Conservation (phyloP, 2,888 invertebrate species). For the Steromphala cineraria region DNA sequence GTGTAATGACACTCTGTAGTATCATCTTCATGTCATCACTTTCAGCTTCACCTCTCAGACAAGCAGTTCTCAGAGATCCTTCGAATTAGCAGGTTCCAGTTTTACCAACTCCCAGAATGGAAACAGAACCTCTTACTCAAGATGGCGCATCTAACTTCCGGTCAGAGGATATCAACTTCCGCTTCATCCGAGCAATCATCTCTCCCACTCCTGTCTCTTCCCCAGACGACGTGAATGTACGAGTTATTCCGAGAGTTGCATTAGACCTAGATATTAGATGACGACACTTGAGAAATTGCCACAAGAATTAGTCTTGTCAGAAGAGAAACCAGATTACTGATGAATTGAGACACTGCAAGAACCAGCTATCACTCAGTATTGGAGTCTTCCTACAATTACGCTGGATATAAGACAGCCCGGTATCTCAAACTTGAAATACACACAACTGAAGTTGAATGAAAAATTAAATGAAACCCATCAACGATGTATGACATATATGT, state of each 20-base stretch:
- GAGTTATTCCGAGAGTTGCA: not conserved
- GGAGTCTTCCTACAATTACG: no score
- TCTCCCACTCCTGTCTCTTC: constrained; percentile 1
- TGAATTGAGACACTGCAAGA: no score
- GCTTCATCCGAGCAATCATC: not conserved
- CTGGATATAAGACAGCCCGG: no score
- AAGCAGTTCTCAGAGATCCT: constrained; percentile 39
- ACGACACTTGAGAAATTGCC: no score
- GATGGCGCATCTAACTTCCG: constrained; percentile 37
- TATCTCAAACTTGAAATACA: no score
- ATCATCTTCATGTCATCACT: not conserved
- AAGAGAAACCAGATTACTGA: no score
- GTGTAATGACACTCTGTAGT: no score
- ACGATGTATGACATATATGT: no score
- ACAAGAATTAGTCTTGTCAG: no score
- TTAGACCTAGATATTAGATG: not conserved
- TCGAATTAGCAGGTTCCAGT: constrained; percentile 33
- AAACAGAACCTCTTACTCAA: constrained; percentile 48
- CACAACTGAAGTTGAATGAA: no score
- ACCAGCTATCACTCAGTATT: no score
- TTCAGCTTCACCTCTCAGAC: constrained; percentile 44
- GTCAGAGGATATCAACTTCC: not conserved
- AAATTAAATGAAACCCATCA: no score
- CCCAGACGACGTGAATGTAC: not conserved
- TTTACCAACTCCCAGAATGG: constrained; percentile 48